Base-by-base conservation (phyloP, 2,888 invertebrate genomes). In the Drosophila greeni region DNA sequence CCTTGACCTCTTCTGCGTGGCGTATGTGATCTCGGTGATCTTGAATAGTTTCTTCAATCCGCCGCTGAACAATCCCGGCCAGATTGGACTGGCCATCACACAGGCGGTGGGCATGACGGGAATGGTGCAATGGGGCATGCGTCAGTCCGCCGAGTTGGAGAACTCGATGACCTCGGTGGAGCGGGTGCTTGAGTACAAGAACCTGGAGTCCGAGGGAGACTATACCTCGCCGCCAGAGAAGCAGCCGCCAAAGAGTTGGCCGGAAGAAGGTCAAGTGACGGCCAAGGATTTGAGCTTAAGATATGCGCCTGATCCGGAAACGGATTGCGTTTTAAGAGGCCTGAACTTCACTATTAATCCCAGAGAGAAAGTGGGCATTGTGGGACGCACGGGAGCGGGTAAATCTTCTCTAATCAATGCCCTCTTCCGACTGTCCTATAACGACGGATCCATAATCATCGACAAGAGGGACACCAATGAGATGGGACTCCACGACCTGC, bases 161-260 rank as follows among this genome's bases (percentile, higher is more conserved):
- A 96, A 95, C 85, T 94, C 94, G 71, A 95, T 96, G 95, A 96
- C 95, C 6, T 94, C 95, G 8, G 97, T 98, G 0, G 98, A 98
- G 89, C 92, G 92, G 73, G 91, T 92, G 61, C 88, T 93, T 61
- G 94, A 95, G 81, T 95, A 95, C 87, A 90, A 91, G 16, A 64
- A 74, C 20, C 75, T 89, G 9, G 84, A 87, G 31, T 65, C 87
- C 0, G 89, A 90, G 88, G 88, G 86, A 0, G 91, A 92, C 42
- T 90, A 96, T 20, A 93, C 93, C n/a, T 91, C 92, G 0, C 92
- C 93, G 3, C 85, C 88, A 9, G 90, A 90, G 14, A 92, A 92
- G 76, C 91, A 92, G 74, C 92, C 94, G 6, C 91, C 92, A 5
- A 88, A 90, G 5, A 90, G 91, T 3, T 96, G 95, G 95, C 95